Conservation (phyloP, 2,113 vertebrate species). For the Leptobrachium leishanense region DNA sequence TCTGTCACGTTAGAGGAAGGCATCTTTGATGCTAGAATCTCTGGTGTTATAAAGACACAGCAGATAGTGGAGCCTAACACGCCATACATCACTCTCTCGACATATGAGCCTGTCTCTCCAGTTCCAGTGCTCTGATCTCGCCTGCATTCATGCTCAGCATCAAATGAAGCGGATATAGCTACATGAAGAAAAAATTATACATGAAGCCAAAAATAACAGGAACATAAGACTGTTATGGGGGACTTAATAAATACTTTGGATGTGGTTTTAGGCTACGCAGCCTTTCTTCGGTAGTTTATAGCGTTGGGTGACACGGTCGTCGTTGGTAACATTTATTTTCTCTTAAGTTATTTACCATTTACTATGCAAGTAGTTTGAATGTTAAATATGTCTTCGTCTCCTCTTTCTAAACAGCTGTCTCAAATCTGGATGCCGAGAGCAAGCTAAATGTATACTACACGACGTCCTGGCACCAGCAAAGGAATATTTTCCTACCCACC, state of each 20-base stretch:
- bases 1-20: background rate
- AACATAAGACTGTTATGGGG: too few relatives aligned
- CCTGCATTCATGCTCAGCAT: too few relatives aligned
- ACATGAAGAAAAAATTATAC: too few relatives aligned
- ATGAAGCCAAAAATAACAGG: too few relatives aligned
- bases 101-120: background rate
- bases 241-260: too few relatives aligned
- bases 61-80: background rate
- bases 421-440: conserved; percentile 91
- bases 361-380: background rate
- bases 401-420: conserved; percentile 77
- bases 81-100: background rate
- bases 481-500: conserved; percentile 83
- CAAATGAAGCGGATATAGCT: too few relatives aligned
- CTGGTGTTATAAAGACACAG: conserved; percentile 8
- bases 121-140: too few relatives aligned
- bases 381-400: conserved; percentile 17
- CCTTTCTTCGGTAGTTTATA: too few relatives aligned
- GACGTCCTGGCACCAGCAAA: conserved; percentile 86
- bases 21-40: conserved; percentile 6
- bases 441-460: conserved; percentile 86
- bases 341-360: too few relatives aligned
- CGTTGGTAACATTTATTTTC: too few relatives aligned
- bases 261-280: too few relatives aligned
- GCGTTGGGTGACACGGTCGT: too few relatives aligned